A percentile compares a stretch with the other conserved stretches of the same genome.
Evolutionary conservation across 64 coral and sea anemone species (phyloP).

Genomic region (Dendrophyllia cribrosa): DNA sequence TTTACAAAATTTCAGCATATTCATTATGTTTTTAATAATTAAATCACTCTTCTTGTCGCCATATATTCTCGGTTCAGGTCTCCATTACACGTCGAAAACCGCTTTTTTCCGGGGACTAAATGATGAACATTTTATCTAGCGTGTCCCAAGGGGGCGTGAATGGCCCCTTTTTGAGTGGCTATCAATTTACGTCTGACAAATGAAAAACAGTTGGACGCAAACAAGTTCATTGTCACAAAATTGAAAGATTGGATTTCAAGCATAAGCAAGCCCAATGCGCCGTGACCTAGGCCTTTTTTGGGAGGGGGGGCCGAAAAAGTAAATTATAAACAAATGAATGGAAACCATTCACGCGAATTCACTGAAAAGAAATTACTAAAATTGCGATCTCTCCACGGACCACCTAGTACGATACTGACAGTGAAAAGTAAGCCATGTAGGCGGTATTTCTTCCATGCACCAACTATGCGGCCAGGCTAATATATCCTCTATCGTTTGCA

Average conservation of each 20-base stretch:
- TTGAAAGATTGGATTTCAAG: constrained; percentile 19
- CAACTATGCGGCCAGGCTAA: constrained; percentile 2
- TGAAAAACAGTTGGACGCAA: constrained; percentile 31
- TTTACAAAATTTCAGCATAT: not conserved
- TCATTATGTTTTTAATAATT: not conserved
- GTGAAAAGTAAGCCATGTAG: not conserved
- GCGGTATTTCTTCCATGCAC: not conserved
- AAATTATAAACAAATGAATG: not conserved
- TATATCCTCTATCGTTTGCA: not conserved
- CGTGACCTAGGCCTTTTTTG: not conserved
- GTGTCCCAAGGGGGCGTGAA: not conserved
- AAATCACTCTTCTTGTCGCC: not conserved
- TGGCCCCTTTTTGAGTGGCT: not conserved
- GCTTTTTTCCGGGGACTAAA: constrained; percentile 7
- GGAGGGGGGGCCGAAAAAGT: not conserved
- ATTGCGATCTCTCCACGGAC: not conserved
- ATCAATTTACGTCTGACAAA: constrained; percentile 49
- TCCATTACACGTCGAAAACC: not conserved
- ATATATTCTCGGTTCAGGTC: not conserved
- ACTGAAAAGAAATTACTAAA: not conserved
- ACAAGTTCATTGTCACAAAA: constrained; percentile 49
- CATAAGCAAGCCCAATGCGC: not conserved
- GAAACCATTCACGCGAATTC: not conserved
- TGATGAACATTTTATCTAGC: not conserved
- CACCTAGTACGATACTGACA: not conserved